Conservation (phyloP, 2,113 vertebrate genomes). For the Peromyscus leucopus region DNA sequence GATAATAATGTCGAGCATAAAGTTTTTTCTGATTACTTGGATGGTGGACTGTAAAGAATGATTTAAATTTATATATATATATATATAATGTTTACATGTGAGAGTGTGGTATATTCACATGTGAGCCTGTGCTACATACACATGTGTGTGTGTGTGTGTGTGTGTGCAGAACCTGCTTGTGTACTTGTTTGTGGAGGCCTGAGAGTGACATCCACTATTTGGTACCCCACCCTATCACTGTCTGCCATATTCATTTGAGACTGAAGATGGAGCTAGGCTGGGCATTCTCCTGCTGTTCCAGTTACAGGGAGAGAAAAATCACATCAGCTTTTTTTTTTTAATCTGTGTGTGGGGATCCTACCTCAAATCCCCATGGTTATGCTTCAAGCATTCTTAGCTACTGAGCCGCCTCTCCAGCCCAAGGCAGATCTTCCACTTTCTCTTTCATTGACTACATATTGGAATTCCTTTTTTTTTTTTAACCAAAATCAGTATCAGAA, state of each 20-base stretch:
- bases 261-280: background rate
- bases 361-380: too few relatives aligned
- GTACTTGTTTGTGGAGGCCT: background rate
- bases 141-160: background rate
- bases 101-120: background rate
- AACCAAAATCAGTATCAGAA: background rate
- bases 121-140: background rate
- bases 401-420: background rate
- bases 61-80: background rate
- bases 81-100: background rate
- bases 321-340: background rate
- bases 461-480: background rate
- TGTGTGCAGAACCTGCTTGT: background rate
- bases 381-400: background rate
- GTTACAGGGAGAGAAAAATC: background rate
- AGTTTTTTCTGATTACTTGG: background rate
- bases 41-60: background rate
- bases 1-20: background rate
- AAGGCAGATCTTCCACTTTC: background rate
- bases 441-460: background rate
- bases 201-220: background rate
- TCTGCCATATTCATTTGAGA: background rate
- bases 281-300: background rate
- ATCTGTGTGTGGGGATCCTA: background rate
- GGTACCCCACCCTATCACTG: background rate